Conservation (phyloP, 2,797 vertebrate species). For the Rallus crepitans region DNA sequence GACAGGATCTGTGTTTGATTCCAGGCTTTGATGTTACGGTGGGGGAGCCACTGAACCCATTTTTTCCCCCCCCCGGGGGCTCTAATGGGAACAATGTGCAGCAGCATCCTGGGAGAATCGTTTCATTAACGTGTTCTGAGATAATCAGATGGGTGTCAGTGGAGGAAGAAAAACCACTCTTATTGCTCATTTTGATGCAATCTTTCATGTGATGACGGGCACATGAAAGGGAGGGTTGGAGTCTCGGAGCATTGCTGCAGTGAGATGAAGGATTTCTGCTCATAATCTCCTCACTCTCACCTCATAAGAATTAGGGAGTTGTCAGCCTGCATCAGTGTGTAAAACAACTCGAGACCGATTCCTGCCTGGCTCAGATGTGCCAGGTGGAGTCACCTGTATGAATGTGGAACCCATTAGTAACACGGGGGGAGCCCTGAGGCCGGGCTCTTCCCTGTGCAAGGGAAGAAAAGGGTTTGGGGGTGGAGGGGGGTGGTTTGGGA, state of each 20-base stretch:
- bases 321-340: slow-evolving; percentile 27
- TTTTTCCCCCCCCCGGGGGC: neutral
- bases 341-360: neutral
- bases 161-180: slow-evolving; percentile 39
- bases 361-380: neutral
- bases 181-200: slow-evolving; percentile 21
- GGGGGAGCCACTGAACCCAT: slow-evolving; percentile 24
- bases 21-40: slow-evolving; percentile 20
- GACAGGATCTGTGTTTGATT: slow-evolving; percentile 45
- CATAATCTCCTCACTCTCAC: slow-evolving; percentile 62
- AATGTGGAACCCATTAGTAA: slow-evolving; percentile 27
- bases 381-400: neutral
- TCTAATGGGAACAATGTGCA: slow-evolving; percentile 58
- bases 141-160: slow-evolving; percentile 46
- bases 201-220: slow-evolving; percentile 43
- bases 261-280: slow-evolving; percentile 51
- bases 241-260: neutral
- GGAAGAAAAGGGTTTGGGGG: neutral
- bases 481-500: neutral
- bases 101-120: slow-evolving; percentile 29
- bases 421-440: neutral
- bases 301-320: slow-evolving; percentile 63
- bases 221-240: slow-evolving; percentile 63
- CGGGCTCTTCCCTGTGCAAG: neutral
- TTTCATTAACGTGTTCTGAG: neutral